Percentiles rank a stretch among this genome's conserved stretches.
Conservation (phyloP, 2,888 invertebrate genomes). For the Ochropleura leucogaster region DNA sequence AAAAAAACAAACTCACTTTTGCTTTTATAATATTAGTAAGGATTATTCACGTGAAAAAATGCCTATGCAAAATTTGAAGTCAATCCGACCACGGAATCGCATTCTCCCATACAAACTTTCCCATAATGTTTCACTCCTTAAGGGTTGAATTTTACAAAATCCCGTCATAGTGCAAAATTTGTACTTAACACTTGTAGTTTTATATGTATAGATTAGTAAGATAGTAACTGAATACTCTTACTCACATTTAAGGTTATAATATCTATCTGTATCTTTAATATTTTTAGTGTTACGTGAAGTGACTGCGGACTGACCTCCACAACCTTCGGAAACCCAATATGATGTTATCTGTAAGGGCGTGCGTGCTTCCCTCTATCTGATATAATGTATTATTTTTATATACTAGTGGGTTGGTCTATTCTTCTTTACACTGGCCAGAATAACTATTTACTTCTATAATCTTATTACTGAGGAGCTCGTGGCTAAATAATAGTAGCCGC, state of each 20-base stretch:
- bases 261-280: slow-evolving; percentile 30
- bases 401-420: slow-evolving; percentile 37
- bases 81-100: too few species aligned
- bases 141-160: too few species aligned
- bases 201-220: not conserved
- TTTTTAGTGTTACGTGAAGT: slow-evolving; percentile 56
- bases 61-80: too few species aligned
- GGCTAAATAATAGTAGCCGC: too few species aligned
- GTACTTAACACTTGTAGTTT: too few species aligned
- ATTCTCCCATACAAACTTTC: too few species aligned
- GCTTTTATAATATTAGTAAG: too few species aligned
- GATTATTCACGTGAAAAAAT: too few species aligned
- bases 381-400: slow-evolving; percentile 53
- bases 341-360: slow-evolving; percentile 54
- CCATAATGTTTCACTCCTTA: too few species aligned
- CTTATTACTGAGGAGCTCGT: slow-evolving; percentile 1
- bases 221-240: not conserved
- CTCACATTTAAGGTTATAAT: slow-evolving; percentile 1
- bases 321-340: slow-evolving; percentile 55
- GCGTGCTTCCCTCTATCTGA: slow-evolving; percentile 54
- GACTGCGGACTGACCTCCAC: slow-evolving; percentile 53
- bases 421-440: slow-evolving; percentile 10
- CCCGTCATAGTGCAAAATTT: too few species aligned
- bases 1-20: too few species aligned
- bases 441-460: slow-evolving; percentile 12